A percentile compares a stretch with the other conserved stretches of the same genome.
These are phyloP conservation scores for Rhamnusium bicolor DNA, from an alignment of 2,888 invertebrate genomes.

Conservation along the genomic window DNA sequence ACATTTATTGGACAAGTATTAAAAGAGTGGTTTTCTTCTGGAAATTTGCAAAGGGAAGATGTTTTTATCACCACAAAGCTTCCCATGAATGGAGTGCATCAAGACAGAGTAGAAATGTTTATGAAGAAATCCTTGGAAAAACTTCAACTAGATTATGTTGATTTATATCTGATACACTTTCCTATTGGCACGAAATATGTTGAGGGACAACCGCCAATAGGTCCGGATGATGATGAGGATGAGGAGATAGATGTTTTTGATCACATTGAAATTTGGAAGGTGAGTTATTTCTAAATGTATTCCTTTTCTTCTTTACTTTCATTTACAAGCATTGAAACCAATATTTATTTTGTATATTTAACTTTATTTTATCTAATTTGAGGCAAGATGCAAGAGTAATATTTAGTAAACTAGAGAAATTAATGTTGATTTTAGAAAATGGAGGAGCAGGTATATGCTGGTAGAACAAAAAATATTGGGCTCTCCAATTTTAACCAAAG, in stretches of 20 bases:
- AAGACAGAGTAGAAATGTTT: constrained; percentile 49
- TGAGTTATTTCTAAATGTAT: background rate
- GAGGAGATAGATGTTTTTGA: constrained; percentile 10
- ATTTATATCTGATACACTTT: constrained; percentile 57
- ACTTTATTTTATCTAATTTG: no score
- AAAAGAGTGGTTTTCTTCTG: constrained; percentile 78
- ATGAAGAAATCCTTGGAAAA: constrained; percentile 52
- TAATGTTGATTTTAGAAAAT: constrained; percentile 65
- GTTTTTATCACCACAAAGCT: constrained; percentile 25
- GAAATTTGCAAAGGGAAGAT: constrained; percentile 71
- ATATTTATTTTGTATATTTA: no score
- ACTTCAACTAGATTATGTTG: constrained; percentile 55
- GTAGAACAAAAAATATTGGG: constrained; percentile 85
- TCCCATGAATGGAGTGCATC: constrained; percentile 59
- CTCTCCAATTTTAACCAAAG: constrained; percentile 73
- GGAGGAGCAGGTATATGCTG: constrained; percentile 78
- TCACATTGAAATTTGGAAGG: constrained; percentile 62
- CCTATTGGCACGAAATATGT: constrained; percentile 47
- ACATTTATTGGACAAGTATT: constrained; percentile 80
- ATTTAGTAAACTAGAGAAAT: no score
- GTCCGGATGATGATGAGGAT: background rate
- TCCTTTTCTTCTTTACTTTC: background rate
- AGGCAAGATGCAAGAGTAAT: no score
- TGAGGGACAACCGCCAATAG: background rate
- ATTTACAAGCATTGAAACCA: no score